Base-by-base conservation (phyloP, 1,140 invertebrate species). In the Drosophila sucinea region DNA sequence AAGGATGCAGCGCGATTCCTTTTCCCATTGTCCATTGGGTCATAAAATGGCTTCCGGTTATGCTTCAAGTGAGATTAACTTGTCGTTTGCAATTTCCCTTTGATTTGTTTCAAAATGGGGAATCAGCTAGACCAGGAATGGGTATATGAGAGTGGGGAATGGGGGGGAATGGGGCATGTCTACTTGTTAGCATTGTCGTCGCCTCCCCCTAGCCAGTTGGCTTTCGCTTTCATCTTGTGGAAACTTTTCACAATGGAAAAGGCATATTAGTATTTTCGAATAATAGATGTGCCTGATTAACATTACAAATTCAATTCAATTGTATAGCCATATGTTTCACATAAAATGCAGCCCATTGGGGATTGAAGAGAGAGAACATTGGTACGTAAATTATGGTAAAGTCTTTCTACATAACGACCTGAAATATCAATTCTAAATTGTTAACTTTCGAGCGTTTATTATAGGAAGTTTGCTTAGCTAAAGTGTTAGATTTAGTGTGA, bases 61-160 rank as follows among this genome's bases (percentile, higher is more conserved):
- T 87, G 87, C 90, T 91, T 91, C 73, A 91, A 90, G 90, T 81
- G 65, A 89, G 90, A 91, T 91, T 91, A 91, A 91, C 90, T 89
- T 91, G 86, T 90, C 90, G 90, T 91, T 91, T 89, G 80, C 90
- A 90, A 91, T 91, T 91, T 91, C 86, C 81, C 83, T 90, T 90
- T 91, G 90, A 91, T 91, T 91, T 91, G 90, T 82, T 89, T 77
- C 81, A 73, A 67, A 71, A 63, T 61, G 51, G 60, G 27, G 64
- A 67, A 72, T 10, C 38, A 38, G n/a, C 10, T 67, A 67, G 55
- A 23, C 40, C 23, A 38, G 63, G 33, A 58, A 51, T 44, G 17
- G 10, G 17, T 17, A 17, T 17, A 17, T 17, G 54, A 17, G 61
- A 51, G 10, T 51, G 44, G 23, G 44, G 3, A 25, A 51, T 51